Evolutionary conservation across 2,888 invertebrate species (phyloP), one percentile per base, ranked within the genome.

Genomic region (Leucania comma): DNA sequence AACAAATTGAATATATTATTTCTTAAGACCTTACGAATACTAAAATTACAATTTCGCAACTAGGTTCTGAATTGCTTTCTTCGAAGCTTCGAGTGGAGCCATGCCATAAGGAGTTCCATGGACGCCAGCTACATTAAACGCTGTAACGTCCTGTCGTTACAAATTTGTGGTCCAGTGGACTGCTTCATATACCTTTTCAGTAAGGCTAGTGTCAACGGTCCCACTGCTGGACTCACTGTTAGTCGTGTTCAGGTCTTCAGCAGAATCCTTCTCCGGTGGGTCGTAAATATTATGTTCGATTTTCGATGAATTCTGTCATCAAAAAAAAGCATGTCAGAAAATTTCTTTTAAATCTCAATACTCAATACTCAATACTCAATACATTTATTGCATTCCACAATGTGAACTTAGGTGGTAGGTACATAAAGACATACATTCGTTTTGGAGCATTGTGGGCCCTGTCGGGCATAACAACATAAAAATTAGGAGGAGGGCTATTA

Each of bases 211-310:
- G 0, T 90, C 91, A 0, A 76, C 78, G 20, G 91, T 91, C 6
- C 81, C 90, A 57, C 89, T 93, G 80, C 92, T 94, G 0, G 89
- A 89, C 5, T 90, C 94, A 76, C 92, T 95, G 71, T 85, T 89
- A 12, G 89, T 90, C 0, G 90, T 90, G 66, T 88, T 88, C 51
- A 91, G 50, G 1, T 92, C 92, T 38, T 92, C 94, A 0, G 93
- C 92, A 0, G 94, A 94, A 56, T 94, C 94, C 67, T 93, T 94
- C 72, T 93, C 94, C 0, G 95, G 93, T 3, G 89, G 91, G 10
- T 94, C 94, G 67, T 90, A 90, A 50, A 88, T 82, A 74, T 86
- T 81, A 73, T 87, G 84, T 2, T 88, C 85, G 6, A 82, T 74
- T 63, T 88, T 85, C 12, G 78, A 17, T 10, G 78, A 60, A 35